These are phyloP conservation scores for Atherinosoma microstoma DNA, from an alignment of 2,797 vertebrate species.

Conservation along the genomic window DNA sequence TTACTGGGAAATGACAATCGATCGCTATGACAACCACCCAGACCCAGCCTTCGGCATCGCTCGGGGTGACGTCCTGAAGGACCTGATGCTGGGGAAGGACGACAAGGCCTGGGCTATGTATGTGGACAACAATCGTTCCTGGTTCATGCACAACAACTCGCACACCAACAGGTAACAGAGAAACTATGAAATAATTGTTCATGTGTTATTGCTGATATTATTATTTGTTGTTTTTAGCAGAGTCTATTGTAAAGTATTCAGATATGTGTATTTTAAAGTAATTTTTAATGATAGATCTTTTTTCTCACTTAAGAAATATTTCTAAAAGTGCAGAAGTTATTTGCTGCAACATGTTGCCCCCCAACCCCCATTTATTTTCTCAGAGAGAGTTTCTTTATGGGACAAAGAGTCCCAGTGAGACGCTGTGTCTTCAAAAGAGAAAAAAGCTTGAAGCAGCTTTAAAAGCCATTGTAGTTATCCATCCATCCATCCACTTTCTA, in stretches of 20 bases:
- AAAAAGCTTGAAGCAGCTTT: background rate
- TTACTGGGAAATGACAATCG: constrained; percentile 96
- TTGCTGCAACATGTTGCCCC: background rate
- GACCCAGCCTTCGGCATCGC: constrained; percentile 96
- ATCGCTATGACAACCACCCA: constrained; percentile 98
- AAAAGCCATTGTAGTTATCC: background rate
- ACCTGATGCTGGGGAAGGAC: constrained; percentile 97
- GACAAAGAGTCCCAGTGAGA: background rate
- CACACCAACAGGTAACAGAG: constrained; percentile 93
- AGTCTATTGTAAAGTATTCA: background rate
- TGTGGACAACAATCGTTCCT: constrained; percentile 98
- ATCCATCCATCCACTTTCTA: background rate
- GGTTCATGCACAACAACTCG: constrained; percentile 99
- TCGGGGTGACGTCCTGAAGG: constrained; percentile 92
- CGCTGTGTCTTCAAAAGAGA: background rate
- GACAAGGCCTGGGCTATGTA: constrained; percentile 99
- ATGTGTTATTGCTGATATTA: background rate
- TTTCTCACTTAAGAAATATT: background rate
- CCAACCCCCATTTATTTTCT: background rate
- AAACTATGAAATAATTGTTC: background rate
- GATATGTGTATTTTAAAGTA: background rate
- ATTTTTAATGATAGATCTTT: background rate
- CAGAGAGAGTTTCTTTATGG: background rate
- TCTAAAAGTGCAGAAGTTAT: background rate
- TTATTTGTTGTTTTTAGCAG: background rate